These are phyloP conservation scores for Hippasteria phrygiana DNA, from an alignment of 53 echinoderm and acorn worm species.

Conservation along the genomic window DNA sequence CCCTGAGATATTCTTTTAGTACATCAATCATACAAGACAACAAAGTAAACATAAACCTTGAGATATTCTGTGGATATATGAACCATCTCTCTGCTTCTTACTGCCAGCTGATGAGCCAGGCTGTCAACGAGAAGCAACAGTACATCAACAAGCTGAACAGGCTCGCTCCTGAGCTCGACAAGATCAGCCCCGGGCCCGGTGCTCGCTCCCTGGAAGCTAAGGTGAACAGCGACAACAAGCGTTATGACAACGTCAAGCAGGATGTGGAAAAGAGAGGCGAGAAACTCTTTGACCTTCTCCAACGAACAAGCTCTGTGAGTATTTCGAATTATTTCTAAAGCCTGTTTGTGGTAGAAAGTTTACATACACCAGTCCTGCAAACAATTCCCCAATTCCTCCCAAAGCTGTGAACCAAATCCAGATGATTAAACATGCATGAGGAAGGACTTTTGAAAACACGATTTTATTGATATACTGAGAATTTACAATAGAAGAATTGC, in stretches of 20 bases:
- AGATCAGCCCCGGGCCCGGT: slow-evolving; percentile 90
- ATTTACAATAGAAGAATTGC: no score
- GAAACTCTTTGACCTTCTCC: slow-evolving; percentile 92
- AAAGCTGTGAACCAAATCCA: no score
- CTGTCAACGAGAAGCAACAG: slow-evolving; percentile 94
- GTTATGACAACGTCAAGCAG: slow-evolving; percentile 90
- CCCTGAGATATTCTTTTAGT: background rate
- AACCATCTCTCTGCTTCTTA: background rate
- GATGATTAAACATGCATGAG: no score
- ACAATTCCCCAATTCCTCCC: no score
- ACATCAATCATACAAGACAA: background rate
- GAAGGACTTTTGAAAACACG: no score
- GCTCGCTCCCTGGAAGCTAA: slow-evolving; percentile 83
- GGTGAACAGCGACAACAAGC: slow-evolving; percentile 90
- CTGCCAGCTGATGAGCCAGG: slow-evolving; percentile 91
- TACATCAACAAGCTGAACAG: slow-evolving; percentile 95
- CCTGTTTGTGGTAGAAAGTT: no score
- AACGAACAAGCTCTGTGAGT: slow-evolving; percentile 94
- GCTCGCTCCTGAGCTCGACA: slow-evolving; percentile 88
- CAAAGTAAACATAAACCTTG: background rate
- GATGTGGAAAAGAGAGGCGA: slow-evolving; percentile 95
- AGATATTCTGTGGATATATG: background rate
- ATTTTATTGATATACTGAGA: background rate
- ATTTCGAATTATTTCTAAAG: no score
- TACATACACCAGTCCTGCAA: no score